phyloP scores from a whole-genome alignment of 2,888 invertebrate genomes.

The Dynastes tityus region DNA sequence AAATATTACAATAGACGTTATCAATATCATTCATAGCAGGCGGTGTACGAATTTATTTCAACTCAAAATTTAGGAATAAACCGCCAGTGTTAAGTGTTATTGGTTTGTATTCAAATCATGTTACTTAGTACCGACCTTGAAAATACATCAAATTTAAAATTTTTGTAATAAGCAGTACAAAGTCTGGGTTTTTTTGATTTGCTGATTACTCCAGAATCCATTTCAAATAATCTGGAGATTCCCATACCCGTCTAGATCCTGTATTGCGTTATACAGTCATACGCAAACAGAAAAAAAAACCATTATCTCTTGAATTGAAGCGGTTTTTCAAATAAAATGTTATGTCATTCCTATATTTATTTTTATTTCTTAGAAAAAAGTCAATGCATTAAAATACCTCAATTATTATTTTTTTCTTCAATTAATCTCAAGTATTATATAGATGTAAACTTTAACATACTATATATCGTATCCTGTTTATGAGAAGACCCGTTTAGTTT shows the following conservation, averaged over 20 bases:
- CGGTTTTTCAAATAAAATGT: conserved; percentile 38
- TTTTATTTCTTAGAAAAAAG: conserved; percentile 28
- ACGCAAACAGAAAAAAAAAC: conserved; percentile 6
- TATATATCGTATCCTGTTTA: neutral
- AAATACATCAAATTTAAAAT: neutral
- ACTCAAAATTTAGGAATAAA: no score
- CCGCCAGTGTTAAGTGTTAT: neutral
- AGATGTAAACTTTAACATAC: neutral
- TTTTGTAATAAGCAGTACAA: neutral
- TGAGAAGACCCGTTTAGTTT: no score
- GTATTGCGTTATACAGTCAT: conserved; percentile 6
- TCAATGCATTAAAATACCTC: conserved; percentile 14
- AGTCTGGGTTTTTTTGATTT: no score
- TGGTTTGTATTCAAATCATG: neutral
- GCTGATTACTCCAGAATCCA: conserved; percentile 17
- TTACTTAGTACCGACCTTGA: neutral
- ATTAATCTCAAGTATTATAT: no score
- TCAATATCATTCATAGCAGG: neutral
- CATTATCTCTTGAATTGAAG: conserved; percentile 35
- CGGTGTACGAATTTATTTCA: neutral
- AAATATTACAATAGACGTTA: neutral
- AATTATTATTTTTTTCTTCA: conserved; percentile 10
- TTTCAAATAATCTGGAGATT: conserved; percentile 37
- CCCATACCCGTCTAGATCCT: conserved; percentile 36
- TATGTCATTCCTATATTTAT: conserved; percentile 40